Percentiles rank a stretch among this genome's conserved stretches.
Conservation (phyloP, 53 echinoderm and acorn worm species). For the Mesocentrotus franciscanus region DNA sequence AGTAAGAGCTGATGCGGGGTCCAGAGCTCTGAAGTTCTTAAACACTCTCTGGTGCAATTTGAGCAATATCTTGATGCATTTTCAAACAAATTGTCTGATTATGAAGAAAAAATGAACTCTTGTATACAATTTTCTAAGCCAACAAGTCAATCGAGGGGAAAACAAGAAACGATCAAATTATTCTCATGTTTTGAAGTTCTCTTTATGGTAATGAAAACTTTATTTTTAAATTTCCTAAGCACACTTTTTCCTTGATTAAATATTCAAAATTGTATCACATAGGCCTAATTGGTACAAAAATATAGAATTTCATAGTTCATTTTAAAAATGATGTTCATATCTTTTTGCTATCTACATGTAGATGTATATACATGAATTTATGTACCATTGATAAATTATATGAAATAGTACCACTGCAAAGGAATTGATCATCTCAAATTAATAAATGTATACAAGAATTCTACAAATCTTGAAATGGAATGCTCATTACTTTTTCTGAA, state of each 20-base stretch:
- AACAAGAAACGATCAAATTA: background rate
- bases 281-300: conserved; percentile 13
- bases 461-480: background rate
- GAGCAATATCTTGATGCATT: too few species aligned
- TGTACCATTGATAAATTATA: background rate
- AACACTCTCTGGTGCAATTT: too few species aligned
- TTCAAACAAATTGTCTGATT: too few species aligned
- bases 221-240: background rate
- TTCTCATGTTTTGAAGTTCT: background rate
- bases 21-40: too few species aligned
- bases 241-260: background rate
- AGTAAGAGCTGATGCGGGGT: too few species aligned
- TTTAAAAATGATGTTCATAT: background rate
- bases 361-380: background rate
- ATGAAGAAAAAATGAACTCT: too few species aligned
- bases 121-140: background rate
- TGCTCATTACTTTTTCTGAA: background rate
- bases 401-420: background rate
- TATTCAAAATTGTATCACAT: background rate
- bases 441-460: background rate
- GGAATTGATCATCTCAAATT: background rate
- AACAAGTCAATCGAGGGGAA: background rate
- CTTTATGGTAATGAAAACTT: background rate
- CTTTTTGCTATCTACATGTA: background rate
- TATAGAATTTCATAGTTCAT: background rate